These are phyloP conservation scores for Coccyzus lansbergi DNA, from an alignment of 2,797 vertebrate genomes.

Conservation along the genomic window DNA sequence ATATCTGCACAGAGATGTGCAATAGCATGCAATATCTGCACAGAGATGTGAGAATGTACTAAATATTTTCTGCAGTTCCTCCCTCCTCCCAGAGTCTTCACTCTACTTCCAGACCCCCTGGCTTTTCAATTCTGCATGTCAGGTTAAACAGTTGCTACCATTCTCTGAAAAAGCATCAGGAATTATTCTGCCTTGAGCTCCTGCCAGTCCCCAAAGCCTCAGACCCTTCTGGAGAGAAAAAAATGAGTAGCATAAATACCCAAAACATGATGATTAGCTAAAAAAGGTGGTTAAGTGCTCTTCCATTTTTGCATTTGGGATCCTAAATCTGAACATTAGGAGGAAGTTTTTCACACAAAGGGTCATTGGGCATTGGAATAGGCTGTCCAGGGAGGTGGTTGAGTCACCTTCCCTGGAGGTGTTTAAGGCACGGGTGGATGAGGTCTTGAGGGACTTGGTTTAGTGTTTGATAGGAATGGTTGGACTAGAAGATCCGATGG, in stretches of 20 bases:
- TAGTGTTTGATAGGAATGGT: no score
- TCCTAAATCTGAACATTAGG: background rate
- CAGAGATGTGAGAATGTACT: background rate
- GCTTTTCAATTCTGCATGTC: background rate
- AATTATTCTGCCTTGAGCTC: background rate
- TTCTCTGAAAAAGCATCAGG: background rate
- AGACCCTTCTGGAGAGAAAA: background rate
- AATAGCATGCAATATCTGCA: no score
- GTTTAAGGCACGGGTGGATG: no score
- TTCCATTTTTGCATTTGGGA: background rate
- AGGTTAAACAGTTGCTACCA: background rate
- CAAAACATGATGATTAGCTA: background rate
- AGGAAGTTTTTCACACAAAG: no score
- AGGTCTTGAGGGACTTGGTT: no score
- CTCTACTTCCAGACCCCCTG: background rate
- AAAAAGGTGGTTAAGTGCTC: background rate
- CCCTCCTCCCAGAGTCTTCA: accelerated
- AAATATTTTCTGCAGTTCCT: background rate
- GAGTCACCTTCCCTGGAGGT: no score
- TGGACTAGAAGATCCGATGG: no score
- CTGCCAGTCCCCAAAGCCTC: background rate
- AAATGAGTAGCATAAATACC: background rate
- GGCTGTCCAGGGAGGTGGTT: no score
- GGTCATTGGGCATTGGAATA: no score
- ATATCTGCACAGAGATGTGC: background rate